These are phyloP conservation scores for Aricia artaxerxes DNA, from an alignment of 2,888 invertebrate species.

Conservation along the genomic window DNA sequence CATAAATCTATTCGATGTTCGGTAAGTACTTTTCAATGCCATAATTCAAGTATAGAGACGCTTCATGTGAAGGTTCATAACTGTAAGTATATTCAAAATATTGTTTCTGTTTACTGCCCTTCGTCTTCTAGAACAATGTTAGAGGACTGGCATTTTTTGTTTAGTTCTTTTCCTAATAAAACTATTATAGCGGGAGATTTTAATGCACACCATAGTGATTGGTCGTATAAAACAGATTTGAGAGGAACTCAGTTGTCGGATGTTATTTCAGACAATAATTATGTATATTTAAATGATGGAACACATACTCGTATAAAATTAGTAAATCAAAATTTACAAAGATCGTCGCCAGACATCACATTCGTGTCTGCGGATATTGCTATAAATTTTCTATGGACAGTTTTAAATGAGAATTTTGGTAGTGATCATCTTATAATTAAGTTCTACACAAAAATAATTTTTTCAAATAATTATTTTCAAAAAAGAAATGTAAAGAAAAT, in stretches of 20 bases:
- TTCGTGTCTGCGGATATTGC: constrained; percentile 7
- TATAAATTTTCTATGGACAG: not conserved
- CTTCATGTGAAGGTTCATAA: not conserved
- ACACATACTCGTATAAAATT: not conserved
- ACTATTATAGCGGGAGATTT: not conserved
- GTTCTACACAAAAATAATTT: not conserved
- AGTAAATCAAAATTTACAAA: not conserved
- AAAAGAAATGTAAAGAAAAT: not conserved
- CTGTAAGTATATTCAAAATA: not conserved
- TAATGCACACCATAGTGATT: not conserved
- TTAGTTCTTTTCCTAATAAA: not conserved
- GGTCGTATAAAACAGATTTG: not conserved
- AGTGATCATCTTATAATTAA: constrained; percentile 18
- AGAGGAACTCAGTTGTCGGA: not conserved
- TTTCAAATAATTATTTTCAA: not conserved
- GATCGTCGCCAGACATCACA: constrained; percentile 6
- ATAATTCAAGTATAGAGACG: not conserved
- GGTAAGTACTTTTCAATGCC: not conserved
- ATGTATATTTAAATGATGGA: not conserved
- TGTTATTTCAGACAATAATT: not conserved
- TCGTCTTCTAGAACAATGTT: not conserved
- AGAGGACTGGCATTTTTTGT: not conserved
- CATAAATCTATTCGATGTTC: not conserved
- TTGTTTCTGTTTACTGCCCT: not conserved
- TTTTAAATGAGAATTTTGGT: constrained; percentile 13